A percentile compares a stretch with the other conserved stretches of the same genome.
Evolutionary conservation across 2,113 vertebrate species (phyloP).

Genomic region (Clarias batrachus): DNA sequence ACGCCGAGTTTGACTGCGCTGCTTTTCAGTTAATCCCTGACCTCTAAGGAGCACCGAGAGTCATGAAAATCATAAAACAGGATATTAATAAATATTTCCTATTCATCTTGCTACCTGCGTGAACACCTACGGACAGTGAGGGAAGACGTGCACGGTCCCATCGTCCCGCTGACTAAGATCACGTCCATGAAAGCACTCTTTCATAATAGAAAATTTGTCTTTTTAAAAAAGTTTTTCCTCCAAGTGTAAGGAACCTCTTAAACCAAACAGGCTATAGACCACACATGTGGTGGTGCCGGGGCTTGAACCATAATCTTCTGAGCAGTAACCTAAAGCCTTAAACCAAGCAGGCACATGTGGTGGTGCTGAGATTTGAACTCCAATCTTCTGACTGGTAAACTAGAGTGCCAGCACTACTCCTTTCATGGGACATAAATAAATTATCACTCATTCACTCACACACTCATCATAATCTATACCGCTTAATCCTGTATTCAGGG

Average conservation of each 20-base stretch:
- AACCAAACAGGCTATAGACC: neutral
- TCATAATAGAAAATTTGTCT: neutral
- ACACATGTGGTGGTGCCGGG: too few species aligned
- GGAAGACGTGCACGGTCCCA: slow-evolving; percentile 66
- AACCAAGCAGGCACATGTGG: neutral
- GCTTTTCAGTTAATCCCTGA: slow-evolving; percentile 60
- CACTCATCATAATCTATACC: too few species aligned
- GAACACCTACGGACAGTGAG: slow-evolving; percentile 55
- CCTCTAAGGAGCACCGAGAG: slow-evolving; percentile 46
- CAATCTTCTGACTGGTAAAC: too few species aligned
- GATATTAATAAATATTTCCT: slow-evolving; percentile 63
- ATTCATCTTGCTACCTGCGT: slow-evolving; percentile 54
- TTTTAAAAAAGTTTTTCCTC: neutral
- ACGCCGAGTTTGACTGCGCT: slow-evolving; percentile 61
- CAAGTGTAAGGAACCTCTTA: neutral
- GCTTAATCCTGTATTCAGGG: too few species aligned
- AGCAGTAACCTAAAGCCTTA: too few species aligned
- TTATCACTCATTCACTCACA: too few species aligned
- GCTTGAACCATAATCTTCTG: too few species aligned
- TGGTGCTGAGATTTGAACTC: too few species aligned
- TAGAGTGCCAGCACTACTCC: too few species aligned
- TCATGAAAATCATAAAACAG: slow-evolving; percentile 29
- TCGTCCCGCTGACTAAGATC: slow-evolving; percentile 63
- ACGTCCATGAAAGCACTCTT: neutral
- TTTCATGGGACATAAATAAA: too few species aligned